Base-by-base conservation (phyloP, 2,113 vertebrate species). In the Elachura formosa region DNA sequence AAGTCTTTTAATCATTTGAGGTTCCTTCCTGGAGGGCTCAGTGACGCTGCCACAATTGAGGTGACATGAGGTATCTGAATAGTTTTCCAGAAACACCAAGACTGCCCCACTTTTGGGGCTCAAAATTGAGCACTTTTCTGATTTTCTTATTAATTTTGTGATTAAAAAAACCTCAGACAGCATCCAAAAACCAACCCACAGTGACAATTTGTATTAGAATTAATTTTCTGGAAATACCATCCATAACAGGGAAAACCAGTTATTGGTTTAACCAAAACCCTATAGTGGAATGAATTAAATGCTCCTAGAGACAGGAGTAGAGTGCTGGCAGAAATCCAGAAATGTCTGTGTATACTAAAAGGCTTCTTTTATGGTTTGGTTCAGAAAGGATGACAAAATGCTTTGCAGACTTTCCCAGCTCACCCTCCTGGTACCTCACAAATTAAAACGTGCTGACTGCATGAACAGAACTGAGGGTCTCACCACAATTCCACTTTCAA, bases 401-500 rank as follows among this genome's bases (percentile, higher is more conserved):
- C 41, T 26, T 64, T 34, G 45, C n/a, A 68, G 11, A 20, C 9
- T 36, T 77, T 29, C 63, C 19, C 55, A 52, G 24, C 41, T 86
- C 40, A 10, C 15, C 33, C 4, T 11, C 9, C 55, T 4, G 3
- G 48, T 24, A 36, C n/a, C 67, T 54, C 62, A 38, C 21, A 13
- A 48, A 79, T 45, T 15, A 38, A 63, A 63, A 59, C 0, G 0
- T 2, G 4, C 20, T 74, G 48, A 66, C 45, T 36, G 21, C 14
- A 1, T 14, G 31, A 52, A 41, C 77, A 75, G 63, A 76, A 22
- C 31, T 6, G 14, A 49, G 36, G n/a, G 23, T 84, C 31, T 84
- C 5, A 1, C 40, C 56, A n/a, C 0, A 0, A 45, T 66, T 54
- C 59, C 22, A 15, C 5, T n/a, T 34, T 24, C 10, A 26, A 8